Evolutionary conservation across 2,797 vertebrate species (phyloP), one percentile per base, ranked within the genome.

Genomic region (Xenentodon cancila): DNA sequence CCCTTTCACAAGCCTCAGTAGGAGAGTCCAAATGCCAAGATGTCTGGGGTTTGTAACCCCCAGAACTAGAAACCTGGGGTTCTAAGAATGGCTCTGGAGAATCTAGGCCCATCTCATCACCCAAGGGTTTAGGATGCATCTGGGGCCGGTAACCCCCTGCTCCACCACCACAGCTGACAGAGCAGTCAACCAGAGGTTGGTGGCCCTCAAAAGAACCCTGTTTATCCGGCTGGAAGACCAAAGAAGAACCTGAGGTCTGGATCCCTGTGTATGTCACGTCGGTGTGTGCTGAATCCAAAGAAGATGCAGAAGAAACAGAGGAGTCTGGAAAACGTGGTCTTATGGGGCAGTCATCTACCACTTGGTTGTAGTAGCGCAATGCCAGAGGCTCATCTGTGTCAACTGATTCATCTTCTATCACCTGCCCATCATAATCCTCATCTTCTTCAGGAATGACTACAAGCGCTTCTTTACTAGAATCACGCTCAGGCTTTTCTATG

Each of bases 251-350:
- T 60, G 97, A 96, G 19, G 95, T 96, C 82, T 98, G 96, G 55
- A 99, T 91, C 11, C 96, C 96, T 0, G 97, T 97, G 81, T 99
- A 98, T 20, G 97, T 94, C 66, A 98, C 95, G 51, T 97, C 95
- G 0, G 93, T 94, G 57, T 83, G 85, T 0, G 66, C 89, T 3
- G 93, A 94, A 62, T 91, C 91, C 53, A 94, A 82, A n/a, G 95
- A 93, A 0, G 89, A 94, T 1, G 86, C 83, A 0, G 94, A 95
- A 0, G 95, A 95, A 46, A 91, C 93, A 0, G 64, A 82, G 5
- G 90, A 82, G 12, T 95, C 81, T 25, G 88, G 88, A 70, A 53
- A 89, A 46, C 88, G 83, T 0, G 88, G 91, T 42, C 88, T 85
- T 44, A 94, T 92, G 4, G 86, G 89, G 12, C 88, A 84, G 3